Evolutionary conservation across 35 echinoderm and acorn worm species (phyloP).

Genomic region (Ptychodera flava): DNA sequence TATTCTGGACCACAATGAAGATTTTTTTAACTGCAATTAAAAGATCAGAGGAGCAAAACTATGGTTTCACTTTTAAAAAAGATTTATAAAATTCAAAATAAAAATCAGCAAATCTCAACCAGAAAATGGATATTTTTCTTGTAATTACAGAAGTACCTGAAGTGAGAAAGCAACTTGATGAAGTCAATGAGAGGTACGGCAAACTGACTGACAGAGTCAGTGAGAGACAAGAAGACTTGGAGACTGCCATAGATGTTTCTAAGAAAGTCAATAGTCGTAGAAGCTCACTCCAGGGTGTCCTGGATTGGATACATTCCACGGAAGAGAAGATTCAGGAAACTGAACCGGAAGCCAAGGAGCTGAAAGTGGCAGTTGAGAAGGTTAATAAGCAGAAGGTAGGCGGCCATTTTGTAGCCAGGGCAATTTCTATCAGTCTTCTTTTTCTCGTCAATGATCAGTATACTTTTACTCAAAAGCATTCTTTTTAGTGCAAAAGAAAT

Average conservation of each 20-base stretch:
- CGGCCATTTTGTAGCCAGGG: too few species aligned
- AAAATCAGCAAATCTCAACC: too few species aligned
- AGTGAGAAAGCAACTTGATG: conserved; percentile 58
- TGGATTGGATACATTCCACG: not conserved
- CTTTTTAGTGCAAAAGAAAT: too few species aligned
- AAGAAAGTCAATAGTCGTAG: not conserved
- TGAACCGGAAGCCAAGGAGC: not conserved
- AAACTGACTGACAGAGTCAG: conserved; percentile 63
- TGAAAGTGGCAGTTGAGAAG: not conserved
- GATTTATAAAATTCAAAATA: too few species aligned
- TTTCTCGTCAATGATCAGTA: too few species aligned
- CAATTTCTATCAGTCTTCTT: too few species aligned
- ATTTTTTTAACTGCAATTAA: too few species aligned
- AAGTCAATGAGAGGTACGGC: conserved; percentile 66
- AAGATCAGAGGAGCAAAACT: too few species aligned
- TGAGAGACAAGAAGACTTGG: conserved; percentile 90
- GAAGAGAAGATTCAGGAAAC: not conserved
- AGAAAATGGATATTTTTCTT: too few species aligned
- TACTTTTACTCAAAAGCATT: too few species aligned
- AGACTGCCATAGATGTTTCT: not conserved
- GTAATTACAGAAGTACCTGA: conserved; percentile 55
- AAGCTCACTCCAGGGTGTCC: not conserved
- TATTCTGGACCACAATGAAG: too few species aligned
- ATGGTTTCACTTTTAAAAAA: too few species aligned
- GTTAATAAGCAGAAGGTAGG: not conserved